Base-by-base conservation (phyloP, 1,140 invertebrate genomes). In the Micrasema minimum region DNA sequence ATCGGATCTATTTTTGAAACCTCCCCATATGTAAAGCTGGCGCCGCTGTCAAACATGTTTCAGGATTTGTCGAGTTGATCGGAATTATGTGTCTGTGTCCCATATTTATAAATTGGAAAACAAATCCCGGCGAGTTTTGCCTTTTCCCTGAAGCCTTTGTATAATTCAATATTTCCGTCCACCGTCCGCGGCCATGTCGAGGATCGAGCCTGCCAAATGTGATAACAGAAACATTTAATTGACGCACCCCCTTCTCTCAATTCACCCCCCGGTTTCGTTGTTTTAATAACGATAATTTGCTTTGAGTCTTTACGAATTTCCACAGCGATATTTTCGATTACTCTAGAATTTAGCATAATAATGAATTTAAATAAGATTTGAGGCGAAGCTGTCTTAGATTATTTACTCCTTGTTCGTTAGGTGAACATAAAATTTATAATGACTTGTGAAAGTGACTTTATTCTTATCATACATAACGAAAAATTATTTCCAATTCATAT, bases 181-280 rank as follows among this genome's bases (percentile, higher is more conserved):
- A 55, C 51, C 51, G 46, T 4, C 61, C 45, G 61, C 41, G 23
- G 26, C 45, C 61, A 35, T 48, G 41, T 50, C 51, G 46, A 66
- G 67, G 70, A 74, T 74, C 68, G 72, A 66, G 68, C 20, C 68
- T 74, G 72, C 64, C 68, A 68, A 71, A 71, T 71, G 72, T 74
- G 72, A 74, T 74, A 74, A 74, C 72, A 57, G 72, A 7, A 46
- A 74, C 72, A 26, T 74, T 74, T 71, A 74, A 74, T 74, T 74
- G 72, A 74, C 72, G 64, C 64, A 26, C 50, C 55, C 71, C 55
- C 66, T n/a, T n/a, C 23, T 48, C 20, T 20, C 16, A 20, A 66
- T 74, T 62, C 72, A 68, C 72, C 72, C 72, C 59, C 26, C 67
- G 70, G 67, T 74, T 71, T 65, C 68, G 45, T 69, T 74, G 72